Evolutionary conservation across 2,113 vertebrate species (phyloP).

Genomic region (Hystrix cristata): DNA sequence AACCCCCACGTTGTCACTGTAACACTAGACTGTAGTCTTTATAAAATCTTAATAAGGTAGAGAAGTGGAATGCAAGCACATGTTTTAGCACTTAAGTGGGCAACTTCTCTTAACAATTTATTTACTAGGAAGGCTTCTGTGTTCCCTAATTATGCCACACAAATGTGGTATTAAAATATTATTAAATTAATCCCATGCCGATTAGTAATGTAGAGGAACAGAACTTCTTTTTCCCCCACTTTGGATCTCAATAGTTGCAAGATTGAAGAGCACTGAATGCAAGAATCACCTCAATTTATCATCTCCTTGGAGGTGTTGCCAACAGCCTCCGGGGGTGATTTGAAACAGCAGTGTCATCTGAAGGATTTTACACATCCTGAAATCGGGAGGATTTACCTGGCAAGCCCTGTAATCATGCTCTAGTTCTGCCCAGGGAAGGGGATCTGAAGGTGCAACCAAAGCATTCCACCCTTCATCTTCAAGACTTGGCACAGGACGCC

Average conservation of each 20-base stretch:
- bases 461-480: background rate
- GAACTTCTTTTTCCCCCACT: background rate
- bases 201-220: background rate
- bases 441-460: background rate
- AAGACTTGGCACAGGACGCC: background rate
- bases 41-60: conserved; percentile 4
- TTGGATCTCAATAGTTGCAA: background rate
- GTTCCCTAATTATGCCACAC: background rate
- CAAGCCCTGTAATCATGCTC: background rate
- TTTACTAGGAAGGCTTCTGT: background rate
- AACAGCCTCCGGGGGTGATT: background rate
- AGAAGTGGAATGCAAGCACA: background rate
- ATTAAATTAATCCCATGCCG: conserved; percentile 27
- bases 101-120: background rate
- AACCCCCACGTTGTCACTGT: background rate
- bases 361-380: background rate
- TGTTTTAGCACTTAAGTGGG: background rate
- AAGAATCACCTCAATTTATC: background rate
- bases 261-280: background rate
- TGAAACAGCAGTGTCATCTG: background rate
- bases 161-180: background rate
- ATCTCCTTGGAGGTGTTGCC: background rate
- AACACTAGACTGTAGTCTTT: background rate
- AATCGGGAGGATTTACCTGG: background rate
- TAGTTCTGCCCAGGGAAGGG: background rate